A percentile compares a stretch with the other conserved stretches of the same genome.
Evolutionary conservation across 2,888 invertebrate genomes (phyloP).

Genomic region (Mesorhabditis sp.): DNA sequence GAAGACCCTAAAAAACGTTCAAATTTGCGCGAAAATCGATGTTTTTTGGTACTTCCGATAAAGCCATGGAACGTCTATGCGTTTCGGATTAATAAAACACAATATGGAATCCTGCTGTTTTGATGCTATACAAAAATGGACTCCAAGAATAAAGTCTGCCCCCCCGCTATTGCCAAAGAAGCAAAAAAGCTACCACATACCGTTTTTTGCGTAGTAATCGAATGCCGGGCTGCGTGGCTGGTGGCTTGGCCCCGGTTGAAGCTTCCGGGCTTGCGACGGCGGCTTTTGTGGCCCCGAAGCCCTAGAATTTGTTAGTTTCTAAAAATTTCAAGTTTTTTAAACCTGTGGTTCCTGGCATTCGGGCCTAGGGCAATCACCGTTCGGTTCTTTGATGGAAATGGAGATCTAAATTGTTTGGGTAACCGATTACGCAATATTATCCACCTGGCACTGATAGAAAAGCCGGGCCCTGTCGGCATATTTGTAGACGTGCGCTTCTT

Average conservation of each 20-base stretch:
- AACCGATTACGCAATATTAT: no score
- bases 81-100: no score
- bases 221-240: background rate
- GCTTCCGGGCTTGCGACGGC: background rate
- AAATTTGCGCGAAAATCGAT: no score
- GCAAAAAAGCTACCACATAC: background rate
- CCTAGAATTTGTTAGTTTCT: background rate
- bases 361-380: background rate
- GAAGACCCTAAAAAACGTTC: no score
- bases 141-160: no score
- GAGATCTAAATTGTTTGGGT: background rate
- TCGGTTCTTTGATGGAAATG: background rate
- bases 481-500: slow-evolving; percentile 55
- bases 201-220: background rate
- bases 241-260: background rate
- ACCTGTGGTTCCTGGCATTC: slow-evolving; percentile 6
- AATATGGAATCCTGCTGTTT: no score
- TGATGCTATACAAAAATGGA: no score
- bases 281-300: background rate
- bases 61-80: no score
- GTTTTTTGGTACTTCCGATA: no score
- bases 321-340: background rate
- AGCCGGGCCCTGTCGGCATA: slow-evolving; percentile 51
- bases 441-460: slow-evolving; percentile 56
- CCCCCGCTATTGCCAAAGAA: no score